phyloP scores from a whole-genome alignment of 2,888 invertebrate genomes.

The Machimus atricapillus region DNA sequence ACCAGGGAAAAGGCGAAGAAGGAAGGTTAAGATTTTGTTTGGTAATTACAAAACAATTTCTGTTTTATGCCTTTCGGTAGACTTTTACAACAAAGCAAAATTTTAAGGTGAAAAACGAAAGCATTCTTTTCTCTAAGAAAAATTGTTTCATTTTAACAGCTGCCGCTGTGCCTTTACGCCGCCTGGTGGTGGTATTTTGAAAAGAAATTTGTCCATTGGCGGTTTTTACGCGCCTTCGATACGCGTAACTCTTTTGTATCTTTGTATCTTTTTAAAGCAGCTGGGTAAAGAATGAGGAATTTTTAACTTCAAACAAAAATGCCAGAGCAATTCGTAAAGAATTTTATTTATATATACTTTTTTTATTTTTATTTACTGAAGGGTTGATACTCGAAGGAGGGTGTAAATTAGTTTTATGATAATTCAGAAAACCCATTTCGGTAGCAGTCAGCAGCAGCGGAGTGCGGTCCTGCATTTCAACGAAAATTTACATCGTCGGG shows the following conservation, averaged over 20 bases:
- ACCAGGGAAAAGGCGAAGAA: not conserved
- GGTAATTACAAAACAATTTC: not conserved
- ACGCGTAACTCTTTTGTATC: not conserved
- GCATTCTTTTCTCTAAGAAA: not conserved
- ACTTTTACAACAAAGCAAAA: not conserved
- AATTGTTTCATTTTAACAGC: not conserved
- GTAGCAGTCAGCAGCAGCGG: not conserved
- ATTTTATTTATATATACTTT: not conserved
- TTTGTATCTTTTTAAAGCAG: not conserved
- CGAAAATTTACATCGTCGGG: not conserved
- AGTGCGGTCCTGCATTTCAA: not conserved
- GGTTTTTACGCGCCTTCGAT: not conserved
- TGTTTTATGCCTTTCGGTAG: not conserved
- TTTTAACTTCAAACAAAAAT: not conserved
- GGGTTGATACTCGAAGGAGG: not conserved
- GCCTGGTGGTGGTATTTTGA: not conserved
- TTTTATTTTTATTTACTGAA: not conserved
- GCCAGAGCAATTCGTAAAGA: not conserved
- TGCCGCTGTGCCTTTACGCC: not conserved
- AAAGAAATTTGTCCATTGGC: not conserved
- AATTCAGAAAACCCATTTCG: not conserved
- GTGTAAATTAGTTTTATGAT: not conserved
- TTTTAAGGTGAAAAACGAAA: not conserved
- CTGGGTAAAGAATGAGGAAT: not conserved
- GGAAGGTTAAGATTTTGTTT: not conserved